Conservation (phyloP, 1,140 invertebrate species). For the Venturia canescens region DNA sequence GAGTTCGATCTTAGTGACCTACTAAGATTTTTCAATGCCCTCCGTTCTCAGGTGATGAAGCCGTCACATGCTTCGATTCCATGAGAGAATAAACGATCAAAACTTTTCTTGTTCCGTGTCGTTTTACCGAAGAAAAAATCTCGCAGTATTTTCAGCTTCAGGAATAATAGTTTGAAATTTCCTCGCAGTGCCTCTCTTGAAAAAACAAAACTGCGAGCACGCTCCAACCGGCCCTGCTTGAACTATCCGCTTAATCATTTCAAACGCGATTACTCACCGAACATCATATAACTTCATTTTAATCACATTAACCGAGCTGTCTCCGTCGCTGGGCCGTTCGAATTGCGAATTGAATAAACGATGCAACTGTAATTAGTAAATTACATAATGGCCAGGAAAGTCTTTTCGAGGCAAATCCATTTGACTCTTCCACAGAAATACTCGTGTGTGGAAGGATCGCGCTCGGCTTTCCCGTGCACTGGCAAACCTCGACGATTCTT, state of each 20-base stretch:
- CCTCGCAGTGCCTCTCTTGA: not conserved
- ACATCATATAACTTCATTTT: not conserved
- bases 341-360: not conserved
- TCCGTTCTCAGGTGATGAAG: too few relatives aligned
- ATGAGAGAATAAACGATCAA: too few relatives aligned
- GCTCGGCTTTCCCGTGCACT: not conserved
- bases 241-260: not conserved
- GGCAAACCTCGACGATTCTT: not conserved
- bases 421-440: not conserved
- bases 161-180: too few relatives aligned
- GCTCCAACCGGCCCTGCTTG: not conserved
- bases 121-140: too few relatives aligned
- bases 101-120: too few relatives aligned
- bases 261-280: not conserved
- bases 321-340: too few relatives aligned
- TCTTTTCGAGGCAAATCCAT: slow-evolving; percentile 4
- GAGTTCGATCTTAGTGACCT: not conserved
- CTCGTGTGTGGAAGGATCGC: not conserved
- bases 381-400: not conserved
- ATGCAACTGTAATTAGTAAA: not conserved
- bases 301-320: not conserved
- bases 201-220: not conserved
- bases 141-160: too few relatives aligned
- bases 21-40: not conserved
- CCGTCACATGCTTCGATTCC: too few relatives aligned